These are phyloP conservation scores for Choloepus didactylus DNA, from an alignment of 2,797 vertebrate genomes.

Conservation along the genomic window DNA sequence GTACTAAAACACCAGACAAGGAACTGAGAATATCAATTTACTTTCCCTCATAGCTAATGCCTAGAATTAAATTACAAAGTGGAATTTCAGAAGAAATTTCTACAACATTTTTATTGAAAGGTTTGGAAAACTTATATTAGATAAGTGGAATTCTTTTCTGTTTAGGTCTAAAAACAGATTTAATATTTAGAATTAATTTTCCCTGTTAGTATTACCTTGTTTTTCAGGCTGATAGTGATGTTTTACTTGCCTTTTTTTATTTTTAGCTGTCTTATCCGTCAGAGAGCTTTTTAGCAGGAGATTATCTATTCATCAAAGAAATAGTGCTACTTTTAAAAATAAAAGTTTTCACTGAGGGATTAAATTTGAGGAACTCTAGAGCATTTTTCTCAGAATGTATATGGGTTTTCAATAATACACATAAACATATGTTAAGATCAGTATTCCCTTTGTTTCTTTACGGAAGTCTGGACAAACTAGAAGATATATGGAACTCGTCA, in stretches of 20 bases:
- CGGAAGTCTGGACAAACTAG: neutral
- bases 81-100: conserved; percentile 76
- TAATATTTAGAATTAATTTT: conserved; percentile 66
- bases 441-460: conserved; percentile 5
- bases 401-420: conserved; percentile 37
- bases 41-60: conserved; percentile 76
- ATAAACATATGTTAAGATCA: neutral
- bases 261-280: conserved; percentile 7
- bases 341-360: conserved; percentile 8
- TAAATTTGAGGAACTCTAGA: conserved; percentile 1
- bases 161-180: conserved; percentile 16
- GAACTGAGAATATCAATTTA: conserved; percentile 75
- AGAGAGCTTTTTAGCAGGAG: neutral
- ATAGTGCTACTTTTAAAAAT: neutral
- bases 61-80: conserved; percentile 81
- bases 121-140: neutral
- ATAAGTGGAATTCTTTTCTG: neutral
- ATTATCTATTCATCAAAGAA: conserved; percentile 56
- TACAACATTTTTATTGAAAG: conserved; percentile 39
- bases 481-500: neutral
- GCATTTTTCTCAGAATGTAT: conserved; percentile 41
- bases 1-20: conserved; percentile 74
- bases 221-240: neutral
- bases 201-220: neutral
- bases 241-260: conserved; percentile 57